Evolutionary conservation across 2,888 invertebrate species (phyloP).

Genomic region (Ectropis crepuscularia): DNA sequence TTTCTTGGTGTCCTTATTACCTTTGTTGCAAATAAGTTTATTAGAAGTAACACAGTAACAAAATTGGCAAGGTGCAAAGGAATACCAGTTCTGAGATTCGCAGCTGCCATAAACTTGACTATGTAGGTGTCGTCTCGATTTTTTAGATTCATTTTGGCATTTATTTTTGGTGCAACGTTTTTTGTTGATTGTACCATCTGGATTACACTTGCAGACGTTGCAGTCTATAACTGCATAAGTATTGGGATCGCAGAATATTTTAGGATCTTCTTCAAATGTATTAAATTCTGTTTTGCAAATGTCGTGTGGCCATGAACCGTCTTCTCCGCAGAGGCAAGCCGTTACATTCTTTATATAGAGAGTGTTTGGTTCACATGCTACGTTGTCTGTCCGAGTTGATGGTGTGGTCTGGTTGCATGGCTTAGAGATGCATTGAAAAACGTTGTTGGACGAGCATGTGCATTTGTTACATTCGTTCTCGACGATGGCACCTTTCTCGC

Average conservation of each 20-base stretch:
- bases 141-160: constrained; percentile 43
- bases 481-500: constrained; percentile 47
- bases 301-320: constrained; percentile 62
- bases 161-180: constrained; percentile 63
- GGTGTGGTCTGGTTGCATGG: constrained; percentile 35
- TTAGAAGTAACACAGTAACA: constrained; percentile 65
- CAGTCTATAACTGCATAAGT: constrained; percentile 59
- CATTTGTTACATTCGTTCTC: constrained; percentile 54
- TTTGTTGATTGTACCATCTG: constrained; percentile 53
- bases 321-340: constrained; percentile 59
- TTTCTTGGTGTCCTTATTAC: constrained; percentile 41
- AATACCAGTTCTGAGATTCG: constrained; percentile 63
- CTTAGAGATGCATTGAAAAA: constrained; percentile 47
- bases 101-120: constrained; percentile 56
- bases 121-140: constrained; percentile 32
- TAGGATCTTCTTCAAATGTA: constrained; percentile 36
- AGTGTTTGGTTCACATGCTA: constrained; percentile 53
- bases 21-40: constrained; percentile 66
- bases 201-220: constrained; percentile 65
- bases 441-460: constrained; percentile 44
- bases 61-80: constrained; percentile 66
- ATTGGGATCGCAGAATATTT: constrained; percentile 54
- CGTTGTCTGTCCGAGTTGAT: constrained; percentile 1
- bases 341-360: constrained; percentile 52
- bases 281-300: constrained; percentile 51